Percentiles rank a stretch among this genome's conserved stretches.
Evolutionary conservation across 1,140 invertebrate species (phyloP).

Genomic region (Caenorhabditis inopinata): DNA sequence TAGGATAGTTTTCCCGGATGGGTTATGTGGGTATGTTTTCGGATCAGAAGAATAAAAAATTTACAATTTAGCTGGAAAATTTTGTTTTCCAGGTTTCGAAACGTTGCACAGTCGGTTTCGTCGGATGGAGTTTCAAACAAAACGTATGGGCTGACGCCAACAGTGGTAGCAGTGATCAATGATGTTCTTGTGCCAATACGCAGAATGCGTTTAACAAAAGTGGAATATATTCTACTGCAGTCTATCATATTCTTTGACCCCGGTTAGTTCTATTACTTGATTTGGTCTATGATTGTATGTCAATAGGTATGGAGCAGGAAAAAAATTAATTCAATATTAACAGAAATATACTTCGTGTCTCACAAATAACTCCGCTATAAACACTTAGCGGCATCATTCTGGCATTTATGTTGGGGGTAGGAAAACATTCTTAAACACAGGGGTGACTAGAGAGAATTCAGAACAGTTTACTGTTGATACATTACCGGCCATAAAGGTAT

Average conservation of each 20-base stretch:
- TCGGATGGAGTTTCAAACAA: background rate
- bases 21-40: slow-evolving; percentile 37
- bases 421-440: no score
- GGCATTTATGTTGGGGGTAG: no score
- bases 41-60: no score
- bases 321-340: no score
- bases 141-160: slow-evolving; percentile 61
- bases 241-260: slow-evolving; percentile 64
- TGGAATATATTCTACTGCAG: slow-evolving; percentile 63
- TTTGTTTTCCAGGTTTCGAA: background rate
- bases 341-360: no score
- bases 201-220: slow-evolving; percentile 55
- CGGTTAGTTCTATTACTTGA: slow-evolving; percentile 44
- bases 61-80: background rate
- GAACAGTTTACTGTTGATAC: no score
- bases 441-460: no score
- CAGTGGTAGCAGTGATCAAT: slow-evolving; percentile 65
- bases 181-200: slow-evolving; percentile 63
- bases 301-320: no score
- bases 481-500: no score
- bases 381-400: no score
- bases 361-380: no score
- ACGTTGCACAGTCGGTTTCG: background rate
- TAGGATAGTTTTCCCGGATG: slow-evolving; percentile 60
- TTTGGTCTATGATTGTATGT: no score